Evolutionary conservation across 2,113 vertebrate species (phyloP).

Genomic region (Mustelus asterias): DNA sequence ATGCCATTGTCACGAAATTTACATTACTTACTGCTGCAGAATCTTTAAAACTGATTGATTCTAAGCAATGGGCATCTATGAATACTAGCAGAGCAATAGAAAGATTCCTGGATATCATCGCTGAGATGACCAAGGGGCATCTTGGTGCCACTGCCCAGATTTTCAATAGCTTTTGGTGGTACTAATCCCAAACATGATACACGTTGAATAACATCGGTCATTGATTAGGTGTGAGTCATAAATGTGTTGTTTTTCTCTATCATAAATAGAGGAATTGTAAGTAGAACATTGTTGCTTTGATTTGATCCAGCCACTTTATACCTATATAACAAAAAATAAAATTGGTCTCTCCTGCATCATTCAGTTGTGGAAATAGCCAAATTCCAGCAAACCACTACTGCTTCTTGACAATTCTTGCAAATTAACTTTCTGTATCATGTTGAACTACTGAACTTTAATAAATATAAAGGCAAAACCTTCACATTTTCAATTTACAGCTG

Average conservation of each 20-base stretch:
- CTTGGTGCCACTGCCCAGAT: background rate
- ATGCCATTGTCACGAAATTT: background rate
- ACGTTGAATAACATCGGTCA: background rate
- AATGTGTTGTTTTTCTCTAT: background rate
- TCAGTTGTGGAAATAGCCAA: slow-evolving; percentile 1
- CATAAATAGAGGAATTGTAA: background rate
- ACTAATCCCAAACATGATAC: background rate
- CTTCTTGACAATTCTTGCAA: background rate
- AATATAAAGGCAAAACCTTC: background rate
- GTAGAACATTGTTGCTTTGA: background rate
- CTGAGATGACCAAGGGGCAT: background rate
- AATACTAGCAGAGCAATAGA: background rate
- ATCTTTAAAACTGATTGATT: background rate
- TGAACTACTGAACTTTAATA: background rate
- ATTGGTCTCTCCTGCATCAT: background rate
- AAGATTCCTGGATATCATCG: background rate
- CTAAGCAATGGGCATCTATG: background rate
- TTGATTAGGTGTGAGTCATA: background rate
- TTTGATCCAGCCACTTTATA: background rate
- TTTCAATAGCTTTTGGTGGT: background rate
- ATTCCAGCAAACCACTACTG: background rate
- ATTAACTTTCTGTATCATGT: background rate
- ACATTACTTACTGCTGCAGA: background rate
- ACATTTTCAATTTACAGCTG: background rate
- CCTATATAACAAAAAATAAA: background rate